phyloP scores from a whole-genome alignment of 2,888 invertebrate genomes.

The Protophormia terraenovae region DNA sequence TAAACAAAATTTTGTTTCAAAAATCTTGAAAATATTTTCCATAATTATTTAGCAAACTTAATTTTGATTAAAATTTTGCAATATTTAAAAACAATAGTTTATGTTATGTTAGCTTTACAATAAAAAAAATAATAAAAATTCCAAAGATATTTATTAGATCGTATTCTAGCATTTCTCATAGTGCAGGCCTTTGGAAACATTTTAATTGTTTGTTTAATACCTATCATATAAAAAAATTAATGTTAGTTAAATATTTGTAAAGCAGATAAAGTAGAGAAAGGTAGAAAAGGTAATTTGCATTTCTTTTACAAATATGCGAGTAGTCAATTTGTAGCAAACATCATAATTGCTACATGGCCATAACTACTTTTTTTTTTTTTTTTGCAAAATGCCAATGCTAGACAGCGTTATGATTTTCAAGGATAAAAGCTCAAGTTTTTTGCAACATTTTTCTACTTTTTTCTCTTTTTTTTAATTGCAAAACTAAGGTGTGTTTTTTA shows the following conservation, averaged over 20 bases:
- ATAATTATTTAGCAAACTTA: too few species aligned
- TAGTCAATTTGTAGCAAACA: neutral
- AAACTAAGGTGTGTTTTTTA: conserved; percentile 43
- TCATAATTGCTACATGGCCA: conserved; percentile 28
- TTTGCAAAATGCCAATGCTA: neutral
- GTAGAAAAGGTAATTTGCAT: conserved; percentile 11
- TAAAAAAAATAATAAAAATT: too few species aligned
- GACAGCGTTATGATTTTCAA: conserved; percentile 24
- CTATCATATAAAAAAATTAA: neutral
- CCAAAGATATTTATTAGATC: too few species aligned
- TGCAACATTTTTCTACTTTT: neutral
- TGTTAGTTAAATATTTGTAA: conserved; percentile 24
- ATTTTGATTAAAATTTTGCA: too few species aligned
- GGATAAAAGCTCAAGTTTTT: neutral
- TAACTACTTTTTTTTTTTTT: neutral
- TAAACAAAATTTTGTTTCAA: too few species aligned
- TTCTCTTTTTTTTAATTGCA: neutral
- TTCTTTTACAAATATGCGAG: conserved; percentile 13
- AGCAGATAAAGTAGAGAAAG: neutral
- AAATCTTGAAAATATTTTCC: too few species aligned
- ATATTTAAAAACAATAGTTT: too few species aligned
- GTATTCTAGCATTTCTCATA: too few species aligned
- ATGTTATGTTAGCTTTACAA: too few species aligned
- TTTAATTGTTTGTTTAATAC: neutral
- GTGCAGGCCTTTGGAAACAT: too few species aligned